These are phyloP conservation scores for Scrobipalpa atriplicella DNA, from an alignment of 2,888 invertebrate species.

Conservation along the genomic window DNA sequence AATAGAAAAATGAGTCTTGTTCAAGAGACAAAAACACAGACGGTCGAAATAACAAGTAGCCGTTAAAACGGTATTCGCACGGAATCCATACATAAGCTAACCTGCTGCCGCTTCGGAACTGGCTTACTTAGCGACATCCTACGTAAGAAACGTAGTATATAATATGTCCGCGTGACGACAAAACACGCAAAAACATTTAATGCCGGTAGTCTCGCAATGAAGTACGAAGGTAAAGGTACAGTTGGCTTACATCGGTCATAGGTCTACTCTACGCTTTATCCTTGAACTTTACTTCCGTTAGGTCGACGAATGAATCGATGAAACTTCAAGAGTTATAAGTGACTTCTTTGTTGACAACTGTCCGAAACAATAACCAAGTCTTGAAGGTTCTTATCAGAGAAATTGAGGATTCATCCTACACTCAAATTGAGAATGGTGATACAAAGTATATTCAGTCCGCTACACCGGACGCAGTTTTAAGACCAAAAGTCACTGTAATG, in stretches of 20 bases:
- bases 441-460: no score
- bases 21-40: neutral
- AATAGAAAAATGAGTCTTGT: no score
- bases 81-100: slow-evolving; percentile 9
- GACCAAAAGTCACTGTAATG: no score
- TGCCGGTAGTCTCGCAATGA: neutral
- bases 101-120: neutral
- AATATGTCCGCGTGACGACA: neutral
- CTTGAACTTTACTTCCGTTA: neutral
- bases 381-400: no score
- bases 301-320: neutral
- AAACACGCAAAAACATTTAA: neutral
- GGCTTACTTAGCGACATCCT: neutral
- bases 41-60: neutral
- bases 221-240: slow-evolving; percentile 6
- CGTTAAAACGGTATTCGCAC: neutral
- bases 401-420: no score
- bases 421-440: no score
- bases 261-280: neutral
- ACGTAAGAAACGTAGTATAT: neutral
- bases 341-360: no score
- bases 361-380: no score
- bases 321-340: no score
- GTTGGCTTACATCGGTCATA: neutral
- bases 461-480: no score